Evolutionary conservation across 2,797 vertebrate genomes (phyloP), one percentile per base, ranked within the genome.

Genomic region (Choloepus didactylus): DNA sequence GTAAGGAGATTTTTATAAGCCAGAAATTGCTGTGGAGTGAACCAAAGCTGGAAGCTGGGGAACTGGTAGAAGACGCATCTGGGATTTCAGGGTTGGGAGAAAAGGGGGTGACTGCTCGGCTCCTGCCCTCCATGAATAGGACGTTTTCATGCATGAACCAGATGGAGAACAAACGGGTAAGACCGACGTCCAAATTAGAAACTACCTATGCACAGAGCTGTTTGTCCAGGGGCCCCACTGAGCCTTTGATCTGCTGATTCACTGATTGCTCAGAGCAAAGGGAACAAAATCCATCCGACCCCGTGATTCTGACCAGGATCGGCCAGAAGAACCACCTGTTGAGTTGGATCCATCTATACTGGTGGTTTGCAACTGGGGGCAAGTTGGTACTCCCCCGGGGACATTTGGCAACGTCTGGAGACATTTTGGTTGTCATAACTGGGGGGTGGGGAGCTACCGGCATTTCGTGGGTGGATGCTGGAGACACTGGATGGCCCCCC

Each of bases 1-100:
- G 97, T 98, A 98, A 98, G 98, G 98, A 98, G 96, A 98, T 98
- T 98, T 98, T 98, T 98, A 95, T 97, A 98, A 98, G 96, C 97
- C 98, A 98, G 96, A 98, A 98, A 98, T 98, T 97, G 97, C 98
- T 97, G 94, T 87, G 98, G 97, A 96, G 97, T 94, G 97, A 98
- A 97, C 96, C 97, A 88, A 92, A 72, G 86, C 95, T 94, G 97
- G 97, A 97, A 95, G 97, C 95, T 85, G 10, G 38, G 81, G 0
- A 80, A 44, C 89, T 93, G 97, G 94, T 70, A 87, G n/a, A 88
- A 84, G 93, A 75, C 95, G 72, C 72, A 87, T 95, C 97, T 98
- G 98, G 98, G 97, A 95, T 72, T 64, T 73, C 92, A 93, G 96
- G 97, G 93, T 95, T 91, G 94, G 92, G 97, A 97, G 97, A 87